phyloP scores from a whole-genome alignment of 2,113 vertebrate species.

The Ophthalmolycus amberensis region DNA sequence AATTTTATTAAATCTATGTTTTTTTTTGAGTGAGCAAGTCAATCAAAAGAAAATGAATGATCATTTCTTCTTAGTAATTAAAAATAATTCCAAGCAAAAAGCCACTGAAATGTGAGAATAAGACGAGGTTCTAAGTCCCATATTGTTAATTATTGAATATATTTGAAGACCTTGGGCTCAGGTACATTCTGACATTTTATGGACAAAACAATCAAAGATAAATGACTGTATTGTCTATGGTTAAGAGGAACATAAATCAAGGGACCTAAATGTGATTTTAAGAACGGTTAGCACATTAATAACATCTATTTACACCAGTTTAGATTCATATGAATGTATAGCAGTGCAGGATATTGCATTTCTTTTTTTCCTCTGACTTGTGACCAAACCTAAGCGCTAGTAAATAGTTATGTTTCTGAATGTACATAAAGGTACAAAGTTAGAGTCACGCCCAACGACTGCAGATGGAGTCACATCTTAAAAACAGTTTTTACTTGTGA shows the following conservation, averaged over 20 bases:
- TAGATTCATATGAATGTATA: not conserved
- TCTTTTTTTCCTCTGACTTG: not conserved
- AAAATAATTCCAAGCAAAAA: not conserved
- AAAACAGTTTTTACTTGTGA: constrained; percentile 12
- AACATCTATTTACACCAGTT: not conserved
- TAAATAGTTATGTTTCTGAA: not conserved
- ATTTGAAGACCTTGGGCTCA: too few species aligned
- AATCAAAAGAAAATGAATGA: not conserved
- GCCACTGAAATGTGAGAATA: not conserved
- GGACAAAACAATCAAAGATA: not conserved
- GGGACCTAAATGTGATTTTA: not conserved
- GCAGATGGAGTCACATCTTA: not conserved
- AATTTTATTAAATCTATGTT: not conserved
- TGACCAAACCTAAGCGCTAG: not conserved
- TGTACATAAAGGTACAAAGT: not conserved
- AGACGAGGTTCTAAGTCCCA: too few species aligned
- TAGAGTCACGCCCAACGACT: not conserved
- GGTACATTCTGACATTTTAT: not conserved
- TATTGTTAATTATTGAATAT: too few species aligned
- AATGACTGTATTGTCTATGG: not conserved
- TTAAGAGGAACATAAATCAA: not conserved
- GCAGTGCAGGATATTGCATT: not conserved
- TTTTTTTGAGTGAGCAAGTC: not conserved
- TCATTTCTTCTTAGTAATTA: not conserved
- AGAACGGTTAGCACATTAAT: not conserved